Conservation (phyloP, 2,113 vertebrate species). For the Hoplias malabaricus region DNA sequence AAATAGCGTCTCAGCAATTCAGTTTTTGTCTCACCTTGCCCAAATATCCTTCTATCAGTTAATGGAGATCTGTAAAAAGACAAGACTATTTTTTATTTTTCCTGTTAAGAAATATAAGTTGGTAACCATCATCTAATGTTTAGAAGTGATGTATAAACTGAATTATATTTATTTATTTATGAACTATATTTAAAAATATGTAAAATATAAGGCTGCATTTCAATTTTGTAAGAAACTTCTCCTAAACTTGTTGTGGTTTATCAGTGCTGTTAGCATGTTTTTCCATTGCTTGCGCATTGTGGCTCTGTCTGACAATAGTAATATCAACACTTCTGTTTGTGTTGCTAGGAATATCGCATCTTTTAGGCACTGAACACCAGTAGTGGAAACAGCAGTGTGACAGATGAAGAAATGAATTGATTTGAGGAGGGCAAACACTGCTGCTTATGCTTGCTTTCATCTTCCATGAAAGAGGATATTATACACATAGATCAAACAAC, state of each 20-base stretch:
- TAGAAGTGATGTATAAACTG: no score
- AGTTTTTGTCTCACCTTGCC: neutral
- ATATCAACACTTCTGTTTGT: conserved; percentile 26
- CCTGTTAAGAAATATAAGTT: no score
- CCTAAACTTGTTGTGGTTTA: neutral
- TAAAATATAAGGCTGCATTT: no score
- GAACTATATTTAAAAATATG: no score
- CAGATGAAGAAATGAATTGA: conserved; percentile 18
- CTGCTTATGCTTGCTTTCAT: neutral
- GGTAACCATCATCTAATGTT: no score
- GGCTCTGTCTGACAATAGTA: neutral
- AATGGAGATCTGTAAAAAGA: neutral
- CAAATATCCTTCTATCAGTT: neutral
- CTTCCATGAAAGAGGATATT: neutral
- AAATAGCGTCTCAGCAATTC: conserved; percentile 24
- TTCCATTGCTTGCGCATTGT: neutral
- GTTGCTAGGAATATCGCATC: conserved; percentile 9
- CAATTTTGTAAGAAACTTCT: neutral
- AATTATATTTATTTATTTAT: no score
- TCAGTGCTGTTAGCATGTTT: neutral
- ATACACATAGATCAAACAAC: neutral
- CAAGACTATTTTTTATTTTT: neutral
- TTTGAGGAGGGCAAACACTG: conserved; percentile 20
- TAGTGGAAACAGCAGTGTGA: conserved; percentile 2
- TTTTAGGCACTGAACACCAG: conserved; percentile 3